A percentile compares a stretch with the other conserved stretches of the same genome.
Evolutionary conservation across 2,113 vertebrate genomes (phyloP).

Genomic region (Siniperca knerii): DNA sequence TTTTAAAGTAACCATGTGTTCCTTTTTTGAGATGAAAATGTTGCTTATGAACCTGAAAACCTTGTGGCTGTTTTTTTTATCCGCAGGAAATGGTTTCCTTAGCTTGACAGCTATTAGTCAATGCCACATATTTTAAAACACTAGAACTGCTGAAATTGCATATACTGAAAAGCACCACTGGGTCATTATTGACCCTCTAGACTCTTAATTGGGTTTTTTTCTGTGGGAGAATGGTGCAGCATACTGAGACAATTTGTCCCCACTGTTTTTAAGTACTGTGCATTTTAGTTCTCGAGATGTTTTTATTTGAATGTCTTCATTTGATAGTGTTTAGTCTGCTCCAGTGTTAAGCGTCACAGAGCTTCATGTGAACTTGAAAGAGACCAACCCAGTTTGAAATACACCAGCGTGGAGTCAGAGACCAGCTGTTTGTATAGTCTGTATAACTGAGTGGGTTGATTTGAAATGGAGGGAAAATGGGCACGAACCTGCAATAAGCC

Average conservation of each 20-base stretch:
- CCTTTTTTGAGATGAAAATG: neutral
- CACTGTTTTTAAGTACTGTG: neutral
- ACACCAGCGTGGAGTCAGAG: neutral
- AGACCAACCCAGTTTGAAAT: constrained; percentile 9
- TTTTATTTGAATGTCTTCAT: constrained; percentile 14
- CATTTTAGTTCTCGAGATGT: constrained; percentile 1
- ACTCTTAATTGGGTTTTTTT: neutral
- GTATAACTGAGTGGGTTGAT: neutral
- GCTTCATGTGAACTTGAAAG: constrained; percentile 7
- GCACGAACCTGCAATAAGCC: neutral
- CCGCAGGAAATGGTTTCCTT: neutral
- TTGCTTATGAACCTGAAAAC: neutral
- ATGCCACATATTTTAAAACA: neutral
- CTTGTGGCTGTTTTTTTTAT: neutral
- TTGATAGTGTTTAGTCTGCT: constrained; percentile 22
- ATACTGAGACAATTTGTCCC: neutral
- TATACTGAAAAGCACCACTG: neutral
- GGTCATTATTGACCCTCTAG: neutral
- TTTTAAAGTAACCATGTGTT: neutral
- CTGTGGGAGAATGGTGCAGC: neutral
- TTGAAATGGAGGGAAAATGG: neutral
- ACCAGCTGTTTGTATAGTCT: constrained; percentile 12
- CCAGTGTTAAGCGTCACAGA: neutral
- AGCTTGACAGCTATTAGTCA: neutral
- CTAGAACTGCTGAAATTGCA: neutral